A percentile compares a stretch with the other conserved stretches of the same genome.
Evolutionary conservation across 2,113 vertebrate species (phyloP).

Genomic region (Arizona elegans): DNA sequence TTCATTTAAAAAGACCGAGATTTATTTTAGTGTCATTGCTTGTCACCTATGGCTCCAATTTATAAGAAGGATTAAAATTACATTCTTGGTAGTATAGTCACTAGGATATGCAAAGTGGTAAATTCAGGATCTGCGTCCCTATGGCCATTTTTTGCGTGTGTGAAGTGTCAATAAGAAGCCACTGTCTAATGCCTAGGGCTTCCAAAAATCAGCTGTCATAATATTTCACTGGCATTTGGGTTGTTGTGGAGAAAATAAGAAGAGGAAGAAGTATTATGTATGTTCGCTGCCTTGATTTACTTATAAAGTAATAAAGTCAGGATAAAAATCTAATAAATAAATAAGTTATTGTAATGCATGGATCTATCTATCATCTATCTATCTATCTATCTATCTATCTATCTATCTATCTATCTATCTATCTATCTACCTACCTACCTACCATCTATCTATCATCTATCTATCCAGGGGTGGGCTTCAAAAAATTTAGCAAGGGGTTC

Average conservation of each 20-base stretch:
- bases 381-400: background rate
- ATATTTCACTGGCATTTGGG: background rate
- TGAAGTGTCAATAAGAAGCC: background rate
- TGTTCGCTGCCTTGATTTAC: background rate
- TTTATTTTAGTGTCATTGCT: background rate
- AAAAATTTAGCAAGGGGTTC: no score
- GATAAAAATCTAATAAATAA: background rate
- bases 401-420: background rate
- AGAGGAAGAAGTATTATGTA: background rate
- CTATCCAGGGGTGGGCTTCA: no score
- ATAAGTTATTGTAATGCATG: background rate
- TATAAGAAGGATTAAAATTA: background rate
- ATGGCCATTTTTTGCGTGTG: background rate
- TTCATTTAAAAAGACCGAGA: background rate
- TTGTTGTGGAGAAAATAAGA: background rate
- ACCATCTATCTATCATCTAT: no score
- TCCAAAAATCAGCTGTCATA: background rate
- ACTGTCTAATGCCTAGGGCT: background rate
- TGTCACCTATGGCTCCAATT: background rate
- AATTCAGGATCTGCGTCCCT: background rate
- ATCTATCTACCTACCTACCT: background rate
- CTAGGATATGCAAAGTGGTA: background rate
- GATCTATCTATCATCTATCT: background rate
- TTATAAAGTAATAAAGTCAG: background rate
- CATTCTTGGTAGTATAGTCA: background rate